Base-by-base conservation (phyloP, 2,888 invertebrate genomes). In the Lagria hirta region DNA sequence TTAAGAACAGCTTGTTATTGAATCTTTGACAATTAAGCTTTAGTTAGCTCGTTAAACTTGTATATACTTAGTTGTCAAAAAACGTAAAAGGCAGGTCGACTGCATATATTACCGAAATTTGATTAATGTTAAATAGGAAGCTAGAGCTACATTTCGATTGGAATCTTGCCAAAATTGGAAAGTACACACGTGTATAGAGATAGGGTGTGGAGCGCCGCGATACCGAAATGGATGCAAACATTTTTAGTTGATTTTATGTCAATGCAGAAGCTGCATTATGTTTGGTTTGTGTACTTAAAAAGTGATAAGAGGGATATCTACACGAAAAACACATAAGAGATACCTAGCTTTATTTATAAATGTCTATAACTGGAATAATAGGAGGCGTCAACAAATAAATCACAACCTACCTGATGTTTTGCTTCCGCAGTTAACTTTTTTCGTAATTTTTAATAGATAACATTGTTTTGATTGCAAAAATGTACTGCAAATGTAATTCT, bases 331-430 rank as follows among this genome's bases (percentile, higher is more conserved):
- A 30, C 38, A 29, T 37, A 37, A n/a, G n/a, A 24, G 17, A 8
- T 24, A 26, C 17, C 35, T 26, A 24, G 15, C 7, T 27, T 17
- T 37, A 37, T 37, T 37, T 37, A 37, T 37, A 37, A 21, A 20
- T 37, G 28, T 28, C 37, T 37, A 37, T 37, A 37, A 28, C 28
- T 15, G 37, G 37, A 26, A 37, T 37, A 37, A 37, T 28, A 38
- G 38, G 29, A 21, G 38, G 38, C 38, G 38, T 38, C 26, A 23
- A 30, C 38, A 23, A 38, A 23, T 30, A 30, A 38, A 38, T 38
- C 38, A 29, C 38, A 38, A 16, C 38, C 38, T 23, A 38, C 38
- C 38, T 38, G 38, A 20, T 22, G 27, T 28, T 12, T 14, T 20
- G 16, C 18, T 37, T 37, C 37, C 37, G 37, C 21, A 21, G 37